Base-by-base conservation (phyloP, 2,888 invertebrate species). In the Folsomia manolachei region DNA sequence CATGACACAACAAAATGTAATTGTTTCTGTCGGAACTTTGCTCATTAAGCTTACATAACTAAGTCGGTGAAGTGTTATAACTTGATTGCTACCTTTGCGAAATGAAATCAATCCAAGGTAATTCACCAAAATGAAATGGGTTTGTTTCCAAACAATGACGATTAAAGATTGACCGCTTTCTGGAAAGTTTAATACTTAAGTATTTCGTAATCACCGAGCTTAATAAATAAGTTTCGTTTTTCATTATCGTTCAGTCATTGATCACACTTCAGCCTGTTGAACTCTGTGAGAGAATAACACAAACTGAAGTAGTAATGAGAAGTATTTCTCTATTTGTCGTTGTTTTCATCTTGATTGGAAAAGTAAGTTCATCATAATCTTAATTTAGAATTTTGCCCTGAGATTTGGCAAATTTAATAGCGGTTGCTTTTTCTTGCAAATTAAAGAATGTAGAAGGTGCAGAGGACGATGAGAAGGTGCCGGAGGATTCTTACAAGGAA, bases 81-180 rank as follows among this genome's bases (percentile, higher is more conserved):
- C 51, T 51, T 51, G 51, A 18, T 51, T n/a, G n/a, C n/a, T n/a
- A n/a, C n/a, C 14, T 39, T 39, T 14, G 56, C 21, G n/a, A 56
- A 14, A 21, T 19, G 56, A 56, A 56, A 56, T 56, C 56, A 56
- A 56, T 56, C n/a, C 56, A 56, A 56, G 56, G 56, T 39, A 39
- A 39, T 39, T 39, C 14, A 14, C 39, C 39, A 39, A 14, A 14
- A 39, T 9, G 39, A 14, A 39, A 39, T 4, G 39, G 39, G 14
- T 39, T 9, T 39, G 39, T 39, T 39, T 39, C 4, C 39, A 39
- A 39, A 39, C n/a, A n/a, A n/a, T n/a, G n/a, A n/a, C n/a, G n/a
- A n/a, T n/a, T n/a, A n/a, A n/a, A n/a, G n/a, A n/a, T n/a, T n/a
- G n/a, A n/a, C n/a, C 39, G 39, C 39, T 39, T 39, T 39, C 39